Evolutionary conservation across 1,140 invertebrate genomes (phyloP), one percentile per base, ranked within the genome.

Genomic region (Drosophila suzukii): DNA sequence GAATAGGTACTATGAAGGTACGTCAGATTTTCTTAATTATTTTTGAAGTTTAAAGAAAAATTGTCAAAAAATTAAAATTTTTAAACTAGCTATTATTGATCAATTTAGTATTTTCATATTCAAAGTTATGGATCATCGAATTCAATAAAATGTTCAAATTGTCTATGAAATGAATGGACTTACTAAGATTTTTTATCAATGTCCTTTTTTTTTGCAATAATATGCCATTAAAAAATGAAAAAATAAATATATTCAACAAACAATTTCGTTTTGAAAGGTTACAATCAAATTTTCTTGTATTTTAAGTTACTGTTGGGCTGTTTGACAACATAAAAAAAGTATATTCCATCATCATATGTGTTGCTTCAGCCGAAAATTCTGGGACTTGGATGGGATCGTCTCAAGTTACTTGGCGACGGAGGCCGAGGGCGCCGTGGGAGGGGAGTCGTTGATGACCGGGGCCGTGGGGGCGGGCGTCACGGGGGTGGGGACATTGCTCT

Each of bases 391-490:
- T 27, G 15, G 46, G 47, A 30, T 56, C 50, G 34, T 34, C 34
- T 61, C n/a, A 10, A 15, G 34, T 8, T n/a, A 38, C 30, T 11
- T 11, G 2, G 8, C 0, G 0, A 32, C 13, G 11, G 44, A 32
- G 10, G 39, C 49, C 12, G 24, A 32, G 2, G 12, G 10, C 20
- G 24, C 41, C 17, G 39, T 10, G n/a, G 85, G 75, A n/a, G 88
- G 88, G 10, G 24, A 34, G 15, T 54, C 11, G 36, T 59, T 34
- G 12, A 77, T 49, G 38, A 13, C 15, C 17, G 70, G 66, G 5
- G 57, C 58, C 24, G 88, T 91, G 13, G 88, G 88, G 1, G 41
- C 30, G 8, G 88, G 88, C 2, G 75, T 76, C 7, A 51, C 36
- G 1, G 86, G 86, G 10, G 68, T 61, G 32, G 82, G 86, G 4